phyloP scores from a whole-genome alignment of 2,888 invertebrate genomes.

The Dasypolia templi region DNA sequence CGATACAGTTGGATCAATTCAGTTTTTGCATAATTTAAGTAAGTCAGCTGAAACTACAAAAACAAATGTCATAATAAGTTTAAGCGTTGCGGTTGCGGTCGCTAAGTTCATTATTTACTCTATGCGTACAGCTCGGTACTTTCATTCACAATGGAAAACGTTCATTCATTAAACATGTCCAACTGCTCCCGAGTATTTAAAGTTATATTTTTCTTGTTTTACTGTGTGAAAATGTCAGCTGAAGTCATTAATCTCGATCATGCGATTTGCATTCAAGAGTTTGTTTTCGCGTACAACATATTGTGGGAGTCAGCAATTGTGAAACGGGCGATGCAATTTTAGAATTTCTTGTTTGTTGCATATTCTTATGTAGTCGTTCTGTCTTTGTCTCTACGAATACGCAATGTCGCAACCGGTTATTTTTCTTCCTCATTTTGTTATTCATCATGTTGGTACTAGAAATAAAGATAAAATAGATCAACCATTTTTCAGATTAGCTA shows the following conservation, averaged over 20 bases:
- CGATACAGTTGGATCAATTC: background rate
- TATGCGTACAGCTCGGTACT: conserved; percentile 14
- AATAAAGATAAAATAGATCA: no score
- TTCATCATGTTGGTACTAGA: no score
- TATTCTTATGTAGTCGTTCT: conserved; percentile 25
- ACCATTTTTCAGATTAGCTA: no score
- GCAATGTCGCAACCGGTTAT: background rate
- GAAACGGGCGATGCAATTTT: conserved; percentile 41
- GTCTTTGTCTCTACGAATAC: conserved; percentile 26
- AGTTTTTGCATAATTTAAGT: background rate
- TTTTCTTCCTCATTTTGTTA: background rate
- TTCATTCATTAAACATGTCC: conserved; percentile 62
- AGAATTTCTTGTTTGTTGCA: conserved; percentile 39
- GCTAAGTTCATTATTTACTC: conserved; percentile 17
- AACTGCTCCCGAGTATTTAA: conserved; percentile 52
- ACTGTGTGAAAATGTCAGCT: conserved; percentile 51
- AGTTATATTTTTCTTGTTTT: conserved; percentile 54
- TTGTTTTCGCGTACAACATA: conserved; percentile 58
- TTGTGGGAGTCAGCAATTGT: conserved; percentile 55
- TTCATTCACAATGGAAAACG: conserved; percentile 58
- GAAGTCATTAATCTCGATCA: conserved; percentile 56
- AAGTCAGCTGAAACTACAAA: background rate
- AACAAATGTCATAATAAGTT: background rate
- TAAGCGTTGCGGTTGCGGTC: background rate
- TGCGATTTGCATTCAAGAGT: conserved; percentile 58